Evolutionary conservation across 2,797 vertebrate genomes (phyloP), one percentile per base, ranked within the genome.

Genomic region (Pelodytes ibericus): DNA sequence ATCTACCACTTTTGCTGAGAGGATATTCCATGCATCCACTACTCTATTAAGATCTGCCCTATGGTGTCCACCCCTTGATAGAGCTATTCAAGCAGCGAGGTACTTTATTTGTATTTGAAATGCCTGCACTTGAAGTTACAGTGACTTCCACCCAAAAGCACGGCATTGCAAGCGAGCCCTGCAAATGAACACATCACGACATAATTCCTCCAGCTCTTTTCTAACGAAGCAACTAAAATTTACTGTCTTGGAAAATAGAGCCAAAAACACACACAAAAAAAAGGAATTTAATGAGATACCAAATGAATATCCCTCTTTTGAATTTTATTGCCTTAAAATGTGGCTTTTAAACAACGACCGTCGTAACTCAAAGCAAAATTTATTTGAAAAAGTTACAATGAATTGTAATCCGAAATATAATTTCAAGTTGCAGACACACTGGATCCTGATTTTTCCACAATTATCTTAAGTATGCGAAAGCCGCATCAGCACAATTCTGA

Each of bases 381-480:
- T 61, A 68, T 72, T 68, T 59, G 0, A 47, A 73, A 68, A 73
- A 44, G 7, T 31, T 57, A 13, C 58, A 69, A 63, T 74, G 57
- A 56, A 79, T 79, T 61, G 71, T 69, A 63, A 62, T 63, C 15
- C 15, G 49, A 74, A 73, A 69, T 73, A 66, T 74, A 73, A 74
- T 69, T 78, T 47, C 11, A 13, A 53, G 41, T 33, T 56, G 25
- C 41, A 26, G 11, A 62, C 57, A 63, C 31, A 44, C 63, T 62
- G 44, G 30, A 73, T 60, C 22, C 64, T 63, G 64, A 68, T 56
- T 25, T n/a, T 66, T 53, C 57, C 63, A 62, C 71, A 79, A 79
- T 79, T 79, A 79, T 73, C 64, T 69, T 56, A 79, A 79, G 76
- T 67, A 73, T 53, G 15, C 58, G 57, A 74, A 63, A 72, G 58